Evolutionary conservation across 2,888 invertebrate genomes (phyloP).

Genomic region (Chydorus sphaericus): DNA sequence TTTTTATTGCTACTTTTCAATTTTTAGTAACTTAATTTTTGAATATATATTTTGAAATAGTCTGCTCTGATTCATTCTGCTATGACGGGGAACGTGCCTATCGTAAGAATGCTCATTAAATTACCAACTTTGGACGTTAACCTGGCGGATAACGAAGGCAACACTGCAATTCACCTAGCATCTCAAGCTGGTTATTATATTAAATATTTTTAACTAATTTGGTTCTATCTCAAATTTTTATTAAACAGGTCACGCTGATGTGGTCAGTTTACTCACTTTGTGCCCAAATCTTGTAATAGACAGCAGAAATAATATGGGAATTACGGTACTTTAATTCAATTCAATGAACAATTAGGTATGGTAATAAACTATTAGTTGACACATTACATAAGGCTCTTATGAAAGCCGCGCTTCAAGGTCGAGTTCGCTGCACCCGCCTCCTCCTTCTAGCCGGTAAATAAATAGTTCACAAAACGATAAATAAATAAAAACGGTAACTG

Average conservation of each 20-base stretch:
- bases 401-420: constrained; percentile 58
- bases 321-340: constrained; percentile 49
- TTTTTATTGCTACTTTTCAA: neutral
- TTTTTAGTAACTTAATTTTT: no score
- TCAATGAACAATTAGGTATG: neutral
- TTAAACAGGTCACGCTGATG: constrained; percentile 48
- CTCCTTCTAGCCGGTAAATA: constrained; percentile 52
- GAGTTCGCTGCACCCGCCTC: constrained; percentile 55
- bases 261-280: constrained; percentile 47
- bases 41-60: constrained; percentile 36
- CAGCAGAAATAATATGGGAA: constrained; percentile 49
- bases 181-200: constrained; percentile 47
- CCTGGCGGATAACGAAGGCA: constrained; percentile 57
- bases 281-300: constrained; percentile 51
- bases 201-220: neutral
- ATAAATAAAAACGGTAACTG: neutral
- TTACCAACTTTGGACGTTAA: constrained; percentile 48
- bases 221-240: neutral
- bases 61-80: constrained; percentile 52
- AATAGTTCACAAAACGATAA: neutral
- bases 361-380: no score
- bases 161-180: constrained; percentile 57
- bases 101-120: constrained; percentile 45
- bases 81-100: constrained; percentile 43
- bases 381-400: no score